Base-by-base conservation (phyloP, 2,888 invertebrate genomes). In the Nymphalis polychloros region DNA sequence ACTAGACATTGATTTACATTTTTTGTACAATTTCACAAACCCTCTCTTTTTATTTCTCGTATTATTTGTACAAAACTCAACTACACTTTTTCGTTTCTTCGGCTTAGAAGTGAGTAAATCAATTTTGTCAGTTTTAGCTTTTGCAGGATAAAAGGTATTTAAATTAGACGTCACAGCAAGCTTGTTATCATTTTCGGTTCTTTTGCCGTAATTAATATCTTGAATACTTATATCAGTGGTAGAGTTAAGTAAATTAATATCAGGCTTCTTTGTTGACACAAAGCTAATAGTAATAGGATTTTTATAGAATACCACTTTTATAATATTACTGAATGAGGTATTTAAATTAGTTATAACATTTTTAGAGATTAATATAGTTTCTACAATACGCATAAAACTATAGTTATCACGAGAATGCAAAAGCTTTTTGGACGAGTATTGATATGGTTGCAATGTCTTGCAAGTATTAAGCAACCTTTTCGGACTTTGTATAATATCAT, bases 1-100 rank as follows among this genome's bases (percentile, higher is more conserved):
- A 61, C 82, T 84, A 0, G 84, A 81, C 8, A 84, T 80, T 0
- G 85, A 87, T 78, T 87, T 89, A 69, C 84, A 87, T 79, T 87
- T 90, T 72, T 80, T 88, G 62, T 85, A 83, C 20, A 86, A 78
- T 73, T 74, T 87, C 5, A 78, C 72, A 69, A 77, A 88, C 47
- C 78, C 69, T 72, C 73, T 86, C 70, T 78, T 68, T 46, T 59
- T 68, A 50, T 60, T 75, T 55, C 64, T 68, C 19, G 3, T 41
- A 4, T 50, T 63, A 31, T 53, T 67, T 41, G 61, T 46, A 59
- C 60, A 53, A 48, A 63, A 52, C 49, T 67, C 65, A 31, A 57
- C n/a, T 16, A 63, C 35, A 13, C 41, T 63, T 72, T 68, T 67
- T 47, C 31, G 23, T 20, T 65, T 70, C 17, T 63, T 52, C 23